Evolutionary conservation across 2,797 vertebrate genomes (phyloP).

Genomic region (Tapera naevia): DNA sequence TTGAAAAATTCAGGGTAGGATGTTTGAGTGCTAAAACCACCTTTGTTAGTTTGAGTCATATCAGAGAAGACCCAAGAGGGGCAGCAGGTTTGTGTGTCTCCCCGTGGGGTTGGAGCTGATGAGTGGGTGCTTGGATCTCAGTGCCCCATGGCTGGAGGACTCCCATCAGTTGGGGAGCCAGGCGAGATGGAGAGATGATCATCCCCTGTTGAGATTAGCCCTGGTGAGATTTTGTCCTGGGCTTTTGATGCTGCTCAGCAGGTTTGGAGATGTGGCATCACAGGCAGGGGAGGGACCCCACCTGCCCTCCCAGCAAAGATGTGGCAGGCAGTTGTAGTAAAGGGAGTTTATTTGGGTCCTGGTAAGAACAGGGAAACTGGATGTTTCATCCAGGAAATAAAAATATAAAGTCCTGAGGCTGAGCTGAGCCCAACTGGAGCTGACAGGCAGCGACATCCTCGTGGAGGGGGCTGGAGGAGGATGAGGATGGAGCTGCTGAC

Average conservation of each 20-base stretch:
- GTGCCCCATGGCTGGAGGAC: fast-evolving
- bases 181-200: not conserved
- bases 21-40: not conserved
- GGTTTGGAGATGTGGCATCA: fast-evolving
- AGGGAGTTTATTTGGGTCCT: not conserved
- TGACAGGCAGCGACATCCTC: fast-evolving
- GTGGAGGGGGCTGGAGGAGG: not conserved
- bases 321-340: not conserved
- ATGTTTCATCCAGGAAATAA: not conserved
- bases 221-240: fast-evolving
- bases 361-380: not conserved
- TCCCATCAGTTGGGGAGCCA: fast-evolving
- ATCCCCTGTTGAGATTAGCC: fast-evolving
- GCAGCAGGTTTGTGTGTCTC: not conserved
- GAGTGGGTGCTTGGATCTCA: not conserved
- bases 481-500: not conserved
- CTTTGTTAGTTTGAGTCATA: not conserved
- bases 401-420: not conserved
- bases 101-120: fast-evolving
- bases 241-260: fast-evolving
- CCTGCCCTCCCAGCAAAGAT: fast-evolving
- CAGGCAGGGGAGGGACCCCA: not conserved
- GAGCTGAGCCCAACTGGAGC: not conserved
- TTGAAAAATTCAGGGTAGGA: not conserved
- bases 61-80: too few relatives aligned